Evolutionary conservation across 2,113 vertebrate species (phyloP), one percentile per base, ranked within the genome.

Genomic region (Coptodon rendalli): DNA sequence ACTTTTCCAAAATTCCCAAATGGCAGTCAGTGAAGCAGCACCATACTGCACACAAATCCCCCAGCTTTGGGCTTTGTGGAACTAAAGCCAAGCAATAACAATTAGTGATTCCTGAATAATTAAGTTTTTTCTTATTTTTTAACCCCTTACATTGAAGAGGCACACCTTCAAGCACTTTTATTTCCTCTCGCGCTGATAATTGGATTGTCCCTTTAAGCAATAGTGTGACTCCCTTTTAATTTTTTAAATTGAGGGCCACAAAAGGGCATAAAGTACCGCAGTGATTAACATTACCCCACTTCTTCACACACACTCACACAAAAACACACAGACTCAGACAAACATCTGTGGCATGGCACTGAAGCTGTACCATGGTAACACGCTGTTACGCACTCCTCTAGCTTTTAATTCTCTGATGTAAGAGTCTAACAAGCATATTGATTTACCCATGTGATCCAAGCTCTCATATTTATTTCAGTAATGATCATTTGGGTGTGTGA

Each of bases 391-490:
- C 89, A 89, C 79, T 84, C 81, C 34, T 73, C 57, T 61, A 45
- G 87, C 79, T 89, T 90, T 89, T 79, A 90, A 92, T 89, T 89
- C 79, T 84, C 48, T 29, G 34, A n/a, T 87, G 82, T 71, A 82
- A 80, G 79, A 78, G 45, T 91, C 91, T 91, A 91, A 91, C 87
- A 81, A 83, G 87, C 56, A 53, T 88, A 94, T 94, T 90, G 93
- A 95, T 91, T 76, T 80, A n/a, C 61, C 36, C 24, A 12, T 27
- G 80, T 54, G 48, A 89, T 85, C 87, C 29, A 52, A 29, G 83
- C 90, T 83, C 71, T 94, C 85, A 88, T 91, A 88, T 92, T 94
- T 38, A 86, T 94, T 93, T 85, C 79, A 85, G 53, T 93, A 90
- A 94, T 88, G 86, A 94, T 91, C 79, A 92, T 94, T 91, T 85